These are phyloP conservation scores for Nannoperca obscura DNA, from an alignment of 2,797 vertebrate species.

Conservation along the genomic window DNA sequence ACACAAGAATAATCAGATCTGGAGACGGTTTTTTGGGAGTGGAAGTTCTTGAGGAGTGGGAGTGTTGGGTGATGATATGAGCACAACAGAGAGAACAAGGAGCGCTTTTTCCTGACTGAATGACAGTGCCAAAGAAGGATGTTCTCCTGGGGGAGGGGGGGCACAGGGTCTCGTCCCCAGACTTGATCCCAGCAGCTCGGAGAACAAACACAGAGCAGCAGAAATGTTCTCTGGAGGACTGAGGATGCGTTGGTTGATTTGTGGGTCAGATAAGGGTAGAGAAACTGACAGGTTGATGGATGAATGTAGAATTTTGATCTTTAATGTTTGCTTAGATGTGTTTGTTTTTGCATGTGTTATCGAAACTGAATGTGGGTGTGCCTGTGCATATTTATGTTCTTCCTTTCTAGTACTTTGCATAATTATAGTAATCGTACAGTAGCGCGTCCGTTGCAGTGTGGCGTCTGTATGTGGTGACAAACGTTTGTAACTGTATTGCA, in stretches of 20 bases:
- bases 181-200: conserved; percentile 35
- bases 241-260: conserved; percentile 55
- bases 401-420: not conserved
- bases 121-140: conserved; percentile 56
- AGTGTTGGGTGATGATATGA: conserved; percentile 70
- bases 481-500: not conserved
- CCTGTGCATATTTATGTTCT: not conserved
- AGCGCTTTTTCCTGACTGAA: conserved; percentile 61
- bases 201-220: conserved; percentile 26
- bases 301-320: conserved; percentile 52
- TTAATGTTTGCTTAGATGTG: conserved; percentile 3
- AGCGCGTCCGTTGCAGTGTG: not conserved
- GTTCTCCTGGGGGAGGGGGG: conserved; percentile 23
- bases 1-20: conserved; percentile 79
- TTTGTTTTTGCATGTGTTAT: no score
- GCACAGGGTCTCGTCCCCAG: conserved; percentile 39
- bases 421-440: not conserved
- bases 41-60: conserved; percentile 47
- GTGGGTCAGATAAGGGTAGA: conserved; percentile 56
- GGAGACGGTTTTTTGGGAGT: conserved; percentile 64
- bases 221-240: conserved; percentile 57
- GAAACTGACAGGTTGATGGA: conserved; percentile 52
- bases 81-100: conserved; percentile 70
- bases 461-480: conserved; percentile 23
- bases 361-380: conserved; percentile 4